Conservation (phyloP, 2,113 vertebrate species). For the Prunella himalayana region DNA sequence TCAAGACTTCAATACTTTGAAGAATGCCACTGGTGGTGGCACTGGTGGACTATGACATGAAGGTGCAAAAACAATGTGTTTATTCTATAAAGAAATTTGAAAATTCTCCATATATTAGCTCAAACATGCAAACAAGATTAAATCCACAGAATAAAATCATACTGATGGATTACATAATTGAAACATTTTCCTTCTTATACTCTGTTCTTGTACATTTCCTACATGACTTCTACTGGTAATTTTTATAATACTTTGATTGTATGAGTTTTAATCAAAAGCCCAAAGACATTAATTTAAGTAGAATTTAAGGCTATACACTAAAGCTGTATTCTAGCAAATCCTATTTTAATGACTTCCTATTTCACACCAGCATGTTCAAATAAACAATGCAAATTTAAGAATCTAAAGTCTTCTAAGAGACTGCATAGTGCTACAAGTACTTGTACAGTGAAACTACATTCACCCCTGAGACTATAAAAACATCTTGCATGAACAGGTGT, state of each 20-base stretch:
- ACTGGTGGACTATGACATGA: not conserved
- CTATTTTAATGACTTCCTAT: not conserved
- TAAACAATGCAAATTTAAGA: not conserved
- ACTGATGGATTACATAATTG: not conserved
- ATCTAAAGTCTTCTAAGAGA: not conserved
- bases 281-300: not conserved
- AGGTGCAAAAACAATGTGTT: not conserved
- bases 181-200: not conserved
- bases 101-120: not conserved
- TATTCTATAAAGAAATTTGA: not conserved
- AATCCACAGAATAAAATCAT: not conserved
- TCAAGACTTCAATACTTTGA: not conserved
- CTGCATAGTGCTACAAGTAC: not conserved
- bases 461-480: not conserved
- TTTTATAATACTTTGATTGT: not conserved
- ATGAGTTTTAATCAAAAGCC: not conserved
- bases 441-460: not conserved
- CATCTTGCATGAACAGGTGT: slow-evolving; percentile 4
- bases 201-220: not conserved
- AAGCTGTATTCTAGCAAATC: not conserved
- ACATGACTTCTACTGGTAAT: not conserved
- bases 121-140: not conserved
- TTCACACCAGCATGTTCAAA: not conserved
- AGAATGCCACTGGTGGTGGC: not conserved
- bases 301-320: not conserved